Percentiles rank a stretch among this genome's conserved stretches.
Evolutionary conservation across 2,113 vertebrate genomes (phyloP).

Genomic region (Chaetops frenatus): DNA sequence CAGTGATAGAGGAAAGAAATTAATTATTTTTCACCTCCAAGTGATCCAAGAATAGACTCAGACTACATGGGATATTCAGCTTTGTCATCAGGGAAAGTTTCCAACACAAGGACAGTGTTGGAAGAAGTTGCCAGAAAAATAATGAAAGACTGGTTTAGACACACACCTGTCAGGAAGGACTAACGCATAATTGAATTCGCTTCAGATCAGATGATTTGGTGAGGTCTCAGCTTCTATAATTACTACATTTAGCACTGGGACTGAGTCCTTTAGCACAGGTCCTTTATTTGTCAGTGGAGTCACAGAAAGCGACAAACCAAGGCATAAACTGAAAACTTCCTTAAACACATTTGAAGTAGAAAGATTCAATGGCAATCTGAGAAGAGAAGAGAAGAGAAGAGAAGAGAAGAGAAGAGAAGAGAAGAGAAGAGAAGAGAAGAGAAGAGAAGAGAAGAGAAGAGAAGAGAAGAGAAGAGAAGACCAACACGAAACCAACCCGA

Average conservation of each 20-base stretch:
- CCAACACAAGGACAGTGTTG: not conserved
- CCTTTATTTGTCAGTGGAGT: not conserved
- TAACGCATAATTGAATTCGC: not conserved
- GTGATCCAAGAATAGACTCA: not conserved
- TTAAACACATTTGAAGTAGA: not conserved
- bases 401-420: not conserved
- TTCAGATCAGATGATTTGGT: not conserved
- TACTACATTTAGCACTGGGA: not conserved
- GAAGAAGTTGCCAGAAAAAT: not conserved
- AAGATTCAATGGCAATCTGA: not conserved
- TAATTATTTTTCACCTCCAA: not conserved
- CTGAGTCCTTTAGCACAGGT: not conserved
- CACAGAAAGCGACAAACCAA: not conserved
- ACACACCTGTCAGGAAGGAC: not conserved
- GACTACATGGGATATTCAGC: not conserved
- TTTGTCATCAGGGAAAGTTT: not conserved
- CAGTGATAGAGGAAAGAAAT: not conserved
- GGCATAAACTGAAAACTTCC: not conserved
- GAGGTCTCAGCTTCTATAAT: not conserved
- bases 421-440: not conserved
- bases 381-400: not conserved
- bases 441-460: not conserved
- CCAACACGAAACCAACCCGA: too few species aligned
- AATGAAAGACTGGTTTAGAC: not conserved
- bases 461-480: not conserved